Percentiles rank a stretch among this genome's conserved stretches.
Evolutionary conservation across 2,113 vertebrate species (phyloP).

Genomic region (Carettochelys insculpta): DNA sequence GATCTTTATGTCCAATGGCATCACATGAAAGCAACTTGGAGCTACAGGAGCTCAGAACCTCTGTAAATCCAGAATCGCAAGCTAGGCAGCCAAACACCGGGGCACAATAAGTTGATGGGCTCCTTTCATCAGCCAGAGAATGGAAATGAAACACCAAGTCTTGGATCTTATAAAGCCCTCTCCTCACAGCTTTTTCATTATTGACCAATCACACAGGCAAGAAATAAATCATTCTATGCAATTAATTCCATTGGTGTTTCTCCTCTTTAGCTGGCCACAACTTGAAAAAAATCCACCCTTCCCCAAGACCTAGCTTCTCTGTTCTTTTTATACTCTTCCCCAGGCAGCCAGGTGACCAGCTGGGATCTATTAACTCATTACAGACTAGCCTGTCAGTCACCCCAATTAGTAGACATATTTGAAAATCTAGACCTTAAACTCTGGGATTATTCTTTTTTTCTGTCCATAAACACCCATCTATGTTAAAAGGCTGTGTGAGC

Average conservation of each 20-base stretch:
- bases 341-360: slow-evolving; percentile 45
- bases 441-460: neutral
- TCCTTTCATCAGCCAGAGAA: slow-evolving; percentile 12
- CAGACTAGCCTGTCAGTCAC: slow-evolving; percentile 31
- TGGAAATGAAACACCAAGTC: neutral
- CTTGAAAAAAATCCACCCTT: slow-evolving; percentile 54
- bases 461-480: neutral
- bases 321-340: slow-evolving; percentile 55
- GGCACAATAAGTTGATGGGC: slow-evolving; percentile 36
- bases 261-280: slow-evolving; percentile 34
- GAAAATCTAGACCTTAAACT: neutral
- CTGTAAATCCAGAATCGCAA: neutral
- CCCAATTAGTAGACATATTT: slow-evolving; percentile 37
- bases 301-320: neutral
- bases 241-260: slow-evolving; percentile 42
- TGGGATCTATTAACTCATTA: slow-evolving; percentile 57
- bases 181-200: neutral
- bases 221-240: slow-evolving; percentile 48
- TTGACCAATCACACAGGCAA: slow-evolving; percentile 52
- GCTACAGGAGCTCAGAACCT: slow-evolving; percentile 23
- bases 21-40: slow-evolving; percentile 44
- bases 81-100: slow-evolving; percentile 25
- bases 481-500: slow-evolving; percentile 18
- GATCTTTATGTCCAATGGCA: slow-evolving; percentile 19
- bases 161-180: slow-evolving; percentile 45